Percentiles rank a stretch among this genome's conserved stretches.
Conservation (phyloP, 1,140 invertebrate genomes). For the Neuroterus valhalla region DNA sequence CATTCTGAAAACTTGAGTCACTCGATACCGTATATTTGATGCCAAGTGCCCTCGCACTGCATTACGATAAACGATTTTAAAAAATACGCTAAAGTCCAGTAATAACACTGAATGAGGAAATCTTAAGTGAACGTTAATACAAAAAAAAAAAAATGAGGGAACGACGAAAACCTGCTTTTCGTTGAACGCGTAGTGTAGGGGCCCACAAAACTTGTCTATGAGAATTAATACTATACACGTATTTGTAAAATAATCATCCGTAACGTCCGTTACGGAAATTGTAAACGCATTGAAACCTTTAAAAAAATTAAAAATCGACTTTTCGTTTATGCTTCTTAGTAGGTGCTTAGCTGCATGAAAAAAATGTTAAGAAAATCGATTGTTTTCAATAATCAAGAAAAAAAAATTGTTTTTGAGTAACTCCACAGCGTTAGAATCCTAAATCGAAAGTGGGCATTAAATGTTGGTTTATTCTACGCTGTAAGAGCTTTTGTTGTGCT, state of each 20-base stretch:
- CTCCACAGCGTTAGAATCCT: constrained; percentile 2
- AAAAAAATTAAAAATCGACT: not conserved
- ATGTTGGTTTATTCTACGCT: not conserved
- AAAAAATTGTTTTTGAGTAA: not conserved
- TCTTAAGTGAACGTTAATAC: constrained; percentile 37
- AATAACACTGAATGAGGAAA: constrained; percentile 35
- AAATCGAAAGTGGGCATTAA: constrained; percentile 1
- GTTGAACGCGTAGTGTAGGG: constrained; percentile 57
- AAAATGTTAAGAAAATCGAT: constrained; percentile 29
- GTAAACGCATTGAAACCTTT: constrained; percentile 6
- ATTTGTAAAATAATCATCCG: constrained; percentile 52
- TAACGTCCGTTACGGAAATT: constrained; percentile 35
- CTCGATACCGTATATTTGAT: constrained; percentile 45
- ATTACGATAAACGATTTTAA: constrained; percentile 8
- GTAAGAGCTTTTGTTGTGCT: not conserved
- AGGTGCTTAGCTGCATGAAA: constrained; percentile 39
- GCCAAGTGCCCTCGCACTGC: constrained; percentile 9
- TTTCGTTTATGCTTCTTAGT: constrained; percentile 41
- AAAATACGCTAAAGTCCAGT: constrained; percentile 2
- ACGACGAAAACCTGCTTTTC: constrained; percentile 48
- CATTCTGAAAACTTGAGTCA: constrained; percentile 55
- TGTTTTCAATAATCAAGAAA: constrained; percentile 16
- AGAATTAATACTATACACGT: constrained; percentile 50
- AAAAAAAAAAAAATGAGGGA: constrained; percentile 37
- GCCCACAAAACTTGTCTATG: constrained; percentile 62